Percentiles rank a stretch among this genome's conserved stretches.
phyloP scores from a whole-genome alignment of 2,888 invertebrate species.

The Xanthia icteritia region DNA sequence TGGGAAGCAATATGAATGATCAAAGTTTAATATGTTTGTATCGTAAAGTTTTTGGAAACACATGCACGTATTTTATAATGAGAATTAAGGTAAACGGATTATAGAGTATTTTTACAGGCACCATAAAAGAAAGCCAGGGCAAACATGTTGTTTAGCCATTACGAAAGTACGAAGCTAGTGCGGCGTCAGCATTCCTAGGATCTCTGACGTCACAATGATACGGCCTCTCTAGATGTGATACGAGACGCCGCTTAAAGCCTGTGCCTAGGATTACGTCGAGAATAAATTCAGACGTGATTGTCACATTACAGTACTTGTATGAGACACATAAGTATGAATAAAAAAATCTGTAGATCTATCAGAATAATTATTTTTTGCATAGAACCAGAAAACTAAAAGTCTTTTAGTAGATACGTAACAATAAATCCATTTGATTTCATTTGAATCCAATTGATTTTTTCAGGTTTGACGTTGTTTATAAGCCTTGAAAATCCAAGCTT shows the following conservation, averaged over 20 bases:
- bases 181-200: constrained; percentile 77
- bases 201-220: constrained; percentile 56
- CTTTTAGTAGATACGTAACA: not conserved
- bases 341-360: not conserved
- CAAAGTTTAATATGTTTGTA: constrained; percentile 22
- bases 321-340: not conserved
- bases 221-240: constrained; percentile 61
- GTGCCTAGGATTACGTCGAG: constrained; percentile 9
- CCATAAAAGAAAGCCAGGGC: constrained; percentile 70
- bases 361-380: not conserved
- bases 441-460: not conserved
- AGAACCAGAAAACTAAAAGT: not conserved
- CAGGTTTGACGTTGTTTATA: not conserved
- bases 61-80: constrained; percentile 17
- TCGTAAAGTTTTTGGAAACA: constrained; percentile 6
- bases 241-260: constrained; percentile 4
- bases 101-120: constrained; percentile 56
- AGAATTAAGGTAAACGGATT: constrained; percentile 9
- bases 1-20: constrained; percentile 13
- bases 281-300: constrained; percentile 25
- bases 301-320: not conserved
- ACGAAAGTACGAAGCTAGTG: constrained; percentile 74
- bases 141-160: constrained; percentile 79
- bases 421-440: not conserved
- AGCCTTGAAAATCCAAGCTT: not conserved